Percentiles rank a stretch among this genome's conserved stretches.
phyloP scores from a whole-genome alignment of 2,797 vertebrate species.

The Clarias platycephalus region DNA sequence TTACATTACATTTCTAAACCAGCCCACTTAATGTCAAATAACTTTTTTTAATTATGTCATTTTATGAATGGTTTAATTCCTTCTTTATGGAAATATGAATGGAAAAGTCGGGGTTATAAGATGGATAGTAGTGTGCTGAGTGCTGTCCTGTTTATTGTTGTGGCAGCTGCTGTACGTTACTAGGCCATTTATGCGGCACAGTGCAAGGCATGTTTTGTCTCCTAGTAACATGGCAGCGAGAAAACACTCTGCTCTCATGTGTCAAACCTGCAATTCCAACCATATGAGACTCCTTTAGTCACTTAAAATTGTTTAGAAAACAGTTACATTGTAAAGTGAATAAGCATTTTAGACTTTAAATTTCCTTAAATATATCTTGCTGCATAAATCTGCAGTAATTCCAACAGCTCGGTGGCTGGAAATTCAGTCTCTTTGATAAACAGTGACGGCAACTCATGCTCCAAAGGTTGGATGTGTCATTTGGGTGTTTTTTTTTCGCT shows the following conservation, averaged over 20 bases:
- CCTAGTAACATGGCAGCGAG: slow-evolving; percentile 53
- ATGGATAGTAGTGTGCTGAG: slow-evolving; percentile 18
- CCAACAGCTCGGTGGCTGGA: not conserved
- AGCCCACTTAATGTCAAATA: slow-evolving; percentile 3
- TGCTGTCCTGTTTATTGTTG: slow-evolving; percentile 55
- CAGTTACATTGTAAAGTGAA: slow-evolving; percentile 22
- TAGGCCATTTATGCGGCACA: slow-evolving; percentile 44
- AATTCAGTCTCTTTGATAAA: slow-evolving; percentile 34
- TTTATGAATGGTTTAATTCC: not conserved
- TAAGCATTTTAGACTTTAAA: not conserved
- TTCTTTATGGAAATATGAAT: slow-evolving; percentile 37
- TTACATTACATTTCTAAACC: slow-evolving; percentile 12
- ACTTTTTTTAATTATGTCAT: slow-evolving; percentile 16
- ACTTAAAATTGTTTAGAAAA: slow-evolving; percentile 31
- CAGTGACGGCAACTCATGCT: slow-evolving; percentile 7
- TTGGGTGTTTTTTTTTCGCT: slow-evolving; percentile 34
- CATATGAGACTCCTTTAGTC: slow-evolving; percentile 19
- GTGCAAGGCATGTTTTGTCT: slow-evolving; percentile 58
- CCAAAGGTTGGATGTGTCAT: slow-evolving; percentile 32
- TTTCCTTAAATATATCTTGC: slow-evolving; percentile 2
- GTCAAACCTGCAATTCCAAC: slow-evolving; percentile 36
- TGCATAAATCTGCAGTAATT: slow-evolving; percentile 5
- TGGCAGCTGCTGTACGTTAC: slow-evolving; percentile 58
- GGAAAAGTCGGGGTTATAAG: slow-evolving; percentile 34
- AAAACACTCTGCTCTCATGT: slow-evolving; percentile 49